Evolutionary conservation across 2,888 invertebrate genomes (phyloP), one percentile per base, ranked within the genome.

Genomic region (Neoitamus cyanurus): DNA sequence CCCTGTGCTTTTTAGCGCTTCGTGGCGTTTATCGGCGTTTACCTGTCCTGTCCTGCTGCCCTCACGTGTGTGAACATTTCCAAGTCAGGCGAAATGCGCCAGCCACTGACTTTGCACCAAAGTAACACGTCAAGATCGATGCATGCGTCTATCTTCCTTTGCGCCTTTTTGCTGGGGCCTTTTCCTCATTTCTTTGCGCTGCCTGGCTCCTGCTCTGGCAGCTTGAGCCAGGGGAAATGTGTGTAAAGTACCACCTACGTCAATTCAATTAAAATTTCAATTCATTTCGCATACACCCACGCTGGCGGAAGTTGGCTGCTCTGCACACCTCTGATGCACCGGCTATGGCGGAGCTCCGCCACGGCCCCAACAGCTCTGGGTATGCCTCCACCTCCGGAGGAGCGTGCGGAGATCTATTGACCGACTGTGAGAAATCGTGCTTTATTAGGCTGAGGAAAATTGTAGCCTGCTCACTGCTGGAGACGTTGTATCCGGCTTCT

Each of bases 281-380:
- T 84, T 84, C 84, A 78, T 84, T 83, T 78, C 84, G 84, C 84
- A 84, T 84, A 84, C 84, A 84, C 84, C 84, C 46, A 84, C 84
- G 75, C 48, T 75, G 36, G 68, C 83, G 83, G 83, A 83, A 83
- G 83, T 83, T 83, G 30, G 30, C 70, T 70, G 13, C 34, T 28
- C 30, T 70, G 70, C 70, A 30, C 70, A 70, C 58, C 58, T 48
- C 48, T 48, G 20, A 1, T 9, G 48, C 25, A 48, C 48, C 20
- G 48, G 48, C 48, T 48, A 5, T n/a, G 48, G 48, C 6, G 5
- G 15, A 20, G 58, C 25, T 25, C 58, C 25, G 58, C 37, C 37
- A 11, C n/a, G 25, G 58, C 25, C 58, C 25, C 58, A 58, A 20
- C 25, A 58, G 58, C 58, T 20, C 58, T 25, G 58, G 58, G 20